A percentile compares a stretch with the other conserved stretches of the same genome.
Conservation (phyloP, 2,797 vertebrate species). For the Periparus ater region DNA sequence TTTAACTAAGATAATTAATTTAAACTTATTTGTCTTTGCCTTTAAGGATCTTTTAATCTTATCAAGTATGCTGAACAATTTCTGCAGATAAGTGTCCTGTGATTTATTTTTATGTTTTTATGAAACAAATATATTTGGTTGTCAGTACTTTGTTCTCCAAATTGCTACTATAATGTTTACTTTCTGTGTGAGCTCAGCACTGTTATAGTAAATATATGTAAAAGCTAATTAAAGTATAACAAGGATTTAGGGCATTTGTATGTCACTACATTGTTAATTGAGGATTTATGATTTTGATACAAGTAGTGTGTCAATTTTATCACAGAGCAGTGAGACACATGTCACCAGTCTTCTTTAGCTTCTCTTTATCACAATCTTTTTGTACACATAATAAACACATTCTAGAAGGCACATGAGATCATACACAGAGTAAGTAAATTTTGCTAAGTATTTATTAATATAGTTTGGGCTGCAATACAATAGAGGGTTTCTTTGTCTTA, state of each 20-base stretch:
- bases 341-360: neutral
- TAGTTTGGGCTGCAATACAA: neutral
- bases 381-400: accelerated
- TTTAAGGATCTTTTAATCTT: neutral
- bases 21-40: neutral
- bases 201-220: neutral
- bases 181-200: neutral
- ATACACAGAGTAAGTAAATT: neutral
- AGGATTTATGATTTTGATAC: neutral
- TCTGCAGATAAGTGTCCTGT: neutral
- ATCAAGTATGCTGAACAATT: neutral
- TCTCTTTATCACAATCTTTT: neutral
- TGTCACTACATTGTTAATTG: neutral
- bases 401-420: neutral
- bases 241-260: neutral
- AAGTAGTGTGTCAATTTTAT: neutral
- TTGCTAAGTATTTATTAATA: neutral
- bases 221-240: neutral
- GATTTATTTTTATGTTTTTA: neutral
- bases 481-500: neutral
- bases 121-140: neutral
- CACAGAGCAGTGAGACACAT: neutral
- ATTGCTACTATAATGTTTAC: neutral
- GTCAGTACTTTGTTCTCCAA: neutral
- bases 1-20: neutral